Base-by-base conservation (phyloP, 2,113 vertebrate genomes). In the Rhynchopsitta pachyrhyncha region DNA sequence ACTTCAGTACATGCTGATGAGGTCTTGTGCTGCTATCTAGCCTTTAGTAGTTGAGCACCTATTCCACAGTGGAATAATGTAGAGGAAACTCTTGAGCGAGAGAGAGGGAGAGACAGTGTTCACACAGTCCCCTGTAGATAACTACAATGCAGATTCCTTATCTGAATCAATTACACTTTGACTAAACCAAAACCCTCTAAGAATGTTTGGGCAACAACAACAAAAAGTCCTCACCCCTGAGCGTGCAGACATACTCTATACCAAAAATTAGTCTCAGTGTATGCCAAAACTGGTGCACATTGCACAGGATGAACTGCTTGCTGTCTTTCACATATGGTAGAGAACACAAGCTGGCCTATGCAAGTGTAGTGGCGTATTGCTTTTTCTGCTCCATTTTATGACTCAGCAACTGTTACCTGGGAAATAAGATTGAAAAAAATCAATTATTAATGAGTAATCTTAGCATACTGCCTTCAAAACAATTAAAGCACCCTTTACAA, bases 191-290 rank as follows among this genome's bases (percentile, higher is more conserved):
- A 75, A 46, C 7, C 10, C 9, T 46, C 29, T 37, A 46, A 42
- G 57, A 84, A 19, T 42, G 12, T 71, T 42, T 47, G 17, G 29
- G 27, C 47, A 53, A 47, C 28, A 78, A 52, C 25, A 78, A 68
- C 46, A 76, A 67, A 59, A 31, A 3, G 0, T 59, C 57, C 52
- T 82, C 44, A 60, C 20, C 27, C 9, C 49, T 60, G 33, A 55
- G 12, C 0, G 0, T 13, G 35, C 33, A 66, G 29, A 55, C 8
- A 17, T 85, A 59, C 10, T 41, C 10, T 50, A 12, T 14, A 12
- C 13, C 37, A 86, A 70, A 62, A 75, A 44, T 31, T 31, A 20
- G 25, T 47, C 49, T 69, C 24, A 10, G 8, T 9, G 7, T 52
- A 13, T 49, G 41, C 10, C 1, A 1, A 69, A 68, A 60, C 18